Percentiles rank a stretch among this genome's conserved stretches.
Evolutionary conservation across 2,888 invertebrate species (phyloP).

Genomic region (Andrena bicolor): DNA sequence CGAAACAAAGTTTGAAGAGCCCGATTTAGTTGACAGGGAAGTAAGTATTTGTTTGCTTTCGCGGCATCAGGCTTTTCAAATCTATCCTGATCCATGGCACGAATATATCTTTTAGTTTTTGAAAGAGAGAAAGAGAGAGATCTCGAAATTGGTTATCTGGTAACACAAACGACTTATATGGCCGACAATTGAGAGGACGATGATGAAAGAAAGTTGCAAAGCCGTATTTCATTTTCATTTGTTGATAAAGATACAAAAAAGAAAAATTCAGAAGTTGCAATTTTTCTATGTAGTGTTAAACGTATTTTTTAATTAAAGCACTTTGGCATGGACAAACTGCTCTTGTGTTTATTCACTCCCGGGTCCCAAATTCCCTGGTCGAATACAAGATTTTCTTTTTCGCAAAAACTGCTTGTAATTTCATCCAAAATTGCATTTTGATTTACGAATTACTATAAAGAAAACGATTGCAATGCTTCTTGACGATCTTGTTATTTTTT

Average conservation of each 20-base stretch:
- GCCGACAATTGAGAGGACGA: conserved; percentile 61
- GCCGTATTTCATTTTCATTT: conserved; percentile 39
- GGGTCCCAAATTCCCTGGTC: conserved; percentile 38
- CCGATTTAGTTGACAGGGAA: conserved; percentile 50
- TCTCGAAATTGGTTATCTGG: conserved; percentile 60
- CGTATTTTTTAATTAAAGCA: conserved; percentile 65
- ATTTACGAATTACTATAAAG: conserved; percentile 47
- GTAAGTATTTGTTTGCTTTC: conserved; percentile 42
- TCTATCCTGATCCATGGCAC: conserved; percentile 69
- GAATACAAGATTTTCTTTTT: conserved; percentile 19
- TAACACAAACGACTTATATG: conserved; percentile 65
- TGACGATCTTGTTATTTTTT: conserved; percentile 53
- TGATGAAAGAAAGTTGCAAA: conserved; percentile 47
- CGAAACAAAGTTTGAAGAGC: conserved; percentile 69
- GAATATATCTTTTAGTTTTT: conserved; percentile 47
- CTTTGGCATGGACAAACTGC: conserved; percentile 73
- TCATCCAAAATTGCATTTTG: conserved; percentile 39
- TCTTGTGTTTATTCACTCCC: conserved; percentile 46
- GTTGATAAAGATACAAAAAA: conserved; percentile 40
- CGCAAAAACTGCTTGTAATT: conserved; percentile 38
- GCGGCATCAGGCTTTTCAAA: conserved; percentile 61
- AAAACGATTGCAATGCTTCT: conserved; percentile 58
- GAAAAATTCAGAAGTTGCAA: conserved; percentile 30
- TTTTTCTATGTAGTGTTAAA: conserved; percentile 38
- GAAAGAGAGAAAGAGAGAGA: conserved; percentile 45